Evolutionary conservation across 2,113 vertebrate species (phyloP).

Genomic region (Ceyx cyanopectus): DNA sequence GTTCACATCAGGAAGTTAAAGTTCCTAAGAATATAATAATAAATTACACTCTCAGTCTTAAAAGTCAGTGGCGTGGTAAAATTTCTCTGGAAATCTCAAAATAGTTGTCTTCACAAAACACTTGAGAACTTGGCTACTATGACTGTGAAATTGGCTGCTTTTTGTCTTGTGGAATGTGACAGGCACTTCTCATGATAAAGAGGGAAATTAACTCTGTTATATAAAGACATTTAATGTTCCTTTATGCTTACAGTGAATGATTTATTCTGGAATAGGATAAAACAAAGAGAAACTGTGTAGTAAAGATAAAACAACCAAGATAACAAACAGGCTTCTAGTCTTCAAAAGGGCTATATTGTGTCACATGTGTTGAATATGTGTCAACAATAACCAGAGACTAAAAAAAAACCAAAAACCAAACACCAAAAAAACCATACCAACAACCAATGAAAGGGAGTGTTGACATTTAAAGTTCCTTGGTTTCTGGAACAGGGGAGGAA

Average conservation of each 20-base stretch:
- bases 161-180: not conserved
- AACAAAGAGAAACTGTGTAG: not conserved
- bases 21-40: not conserved
- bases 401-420: no score
- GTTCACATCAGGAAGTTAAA: not conserved
- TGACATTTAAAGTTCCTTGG: not conserved
- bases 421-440: no score
- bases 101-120: not conserved
- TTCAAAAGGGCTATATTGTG: not conserved
- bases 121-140: not conserved
- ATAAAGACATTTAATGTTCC: not conserved
- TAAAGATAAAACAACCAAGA: not conserved
- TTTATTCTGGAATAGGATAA: slow-evolving; percentile 20
- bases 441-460: not conserved
- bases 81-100: slow-evolving; percentile 18
- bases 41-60: not conserved
- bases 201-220: not conserved
- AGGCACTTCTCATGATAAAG: not conserved
- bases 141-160: not conserved
- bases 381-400: not conserved
- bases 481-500: not conserved
- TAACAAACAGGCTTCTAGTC: not conserved
- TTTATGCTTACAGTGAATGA: not conserved
- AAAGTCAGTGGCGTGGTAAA: not conserved
- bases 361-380: not conserved